Conservation (phyloP, 2,888 invertebrate species). For the Dexiosoma caninum region DNA sequence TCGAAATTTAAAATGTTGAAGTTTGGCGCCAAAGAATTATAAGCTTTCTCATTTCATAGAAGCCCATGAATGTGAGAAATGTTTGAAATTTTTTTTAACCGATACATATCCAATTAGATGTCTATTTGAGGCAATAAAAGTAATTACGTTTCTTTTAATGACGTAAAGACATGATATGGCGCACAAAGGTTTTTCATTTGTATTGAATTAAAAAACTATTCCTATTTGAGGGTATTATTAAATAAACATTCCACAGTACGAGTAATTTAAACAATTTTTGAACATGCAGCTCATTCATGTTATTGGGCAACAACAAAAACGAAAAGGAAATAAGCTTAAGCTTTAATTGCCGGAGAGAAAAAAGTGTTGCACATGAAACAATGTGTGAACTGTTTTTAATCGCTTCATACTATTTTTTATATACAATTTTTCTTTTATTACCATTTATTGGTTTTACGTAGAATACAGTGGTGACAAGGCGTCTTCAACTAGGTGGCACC, state of each 20-base stretch:
- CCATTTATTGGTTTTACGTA: too few relatives aligned
- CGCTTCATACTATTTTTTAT: too few relatives aligned
- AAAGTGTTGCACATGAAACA: not conserved
- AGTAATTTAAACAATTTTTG: not conserved
- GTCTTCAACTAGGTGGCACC: too few relatives aligned
- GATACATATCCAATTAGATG: not conserved
- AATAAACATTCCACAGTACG: not conserved
- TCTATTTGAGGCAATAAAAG: slow-evolving; percentile 2
- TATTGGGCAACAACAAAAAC: not conserved
- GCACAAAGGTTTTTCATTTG: not conserved
- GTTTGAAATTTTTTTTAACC: too few relatives aligned
- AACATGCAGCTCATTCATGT: not conserved
- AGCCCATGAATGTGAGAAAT: too few relatives aligned
- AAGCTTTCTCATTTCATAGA: too few relatives aligned
- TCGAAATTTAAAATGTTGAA: too few relatives aligned
- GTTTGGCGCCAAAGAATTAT: too few relatives aligned
- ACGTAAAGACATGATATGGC: slow-evolving; percentile 7
- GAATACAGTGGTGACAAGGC: too few relatives aligned
- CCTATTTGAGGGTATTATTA: not conserved
- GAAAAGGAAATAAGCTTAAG: not conserved
- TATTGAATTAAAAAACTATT: not conserved
- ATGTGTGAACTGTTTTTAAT: not conserved
- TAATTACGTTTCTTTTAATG: not conserved
- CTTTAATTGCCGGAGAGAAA: not conserved
- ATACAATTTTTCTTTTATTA: too few relatives aligned